Evolutionary conservation across 2,113 vertebrate genomes (phyloP).

Genomic region (Cygnus atratus): DNA sequence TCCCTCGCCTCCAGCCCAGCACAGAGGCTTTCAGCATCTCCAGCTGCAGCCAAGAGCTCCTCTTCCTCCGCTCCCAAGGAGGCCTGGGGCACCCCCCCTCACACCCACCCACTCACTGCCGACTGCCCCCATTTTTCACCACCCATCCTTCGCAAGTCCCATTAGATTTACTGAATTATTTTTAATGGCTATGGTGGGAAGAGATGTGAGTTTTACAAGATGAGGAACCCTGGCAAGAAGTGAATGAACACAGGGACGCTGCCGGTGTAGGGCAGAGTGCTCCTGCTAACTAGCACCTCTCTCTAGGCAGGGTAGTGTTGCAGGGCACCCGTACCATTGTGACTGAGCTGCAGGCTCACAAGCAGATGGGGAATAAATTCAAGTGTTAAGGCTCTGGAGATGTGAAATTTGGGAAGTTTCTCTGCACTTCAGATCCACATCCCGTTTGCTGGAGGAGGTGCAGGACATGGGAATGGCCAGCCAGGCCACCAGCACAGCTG

Average conservation of each 20-base stretch:
- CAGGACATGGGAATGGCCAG: not conserved
- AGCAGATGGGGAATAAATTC: fast-evolving
- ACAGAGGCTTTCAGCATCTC: not conserved
- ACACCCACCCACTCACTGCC: not conserved
- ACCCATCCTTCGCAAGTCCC: not conserved
- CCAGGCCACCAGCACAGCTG: not conserved
- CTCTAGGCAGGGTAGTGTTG: not conserved
- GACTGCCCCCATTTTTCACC: not conserved
- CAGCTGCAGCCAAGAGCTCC: not conserved
- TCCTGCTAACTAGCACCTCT: not conserved
- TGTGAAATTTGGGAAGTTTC: not conserved
- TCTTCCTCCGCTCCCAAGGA: not conserved
- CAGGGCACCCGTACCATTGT: fast-evolving
- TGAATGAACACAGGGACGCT: not conserved
- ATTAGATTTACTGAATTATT: not conserved
- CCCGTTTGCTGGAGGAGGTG: fast-evolving
- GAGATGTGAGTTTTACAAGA: not conserved
- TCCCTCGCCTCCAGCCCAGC: not conserved
- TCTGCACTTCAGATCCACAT: not conserved
- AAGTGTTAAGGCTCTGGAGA: fast-evolving
- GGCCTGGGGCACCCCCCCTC: too few relatives aligned
- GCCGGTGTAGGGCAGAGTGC: not conserved
- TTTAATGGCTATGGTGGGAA: not conserved
- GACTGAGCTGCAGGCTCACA: not conserved
- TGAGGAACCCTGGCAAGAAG: not conserved